These are phyloP conservation scores for Tridacna crocea DNA, from an alignment of 2,888 invertebrate genomes.

Conservation along the genomic window DNA sequence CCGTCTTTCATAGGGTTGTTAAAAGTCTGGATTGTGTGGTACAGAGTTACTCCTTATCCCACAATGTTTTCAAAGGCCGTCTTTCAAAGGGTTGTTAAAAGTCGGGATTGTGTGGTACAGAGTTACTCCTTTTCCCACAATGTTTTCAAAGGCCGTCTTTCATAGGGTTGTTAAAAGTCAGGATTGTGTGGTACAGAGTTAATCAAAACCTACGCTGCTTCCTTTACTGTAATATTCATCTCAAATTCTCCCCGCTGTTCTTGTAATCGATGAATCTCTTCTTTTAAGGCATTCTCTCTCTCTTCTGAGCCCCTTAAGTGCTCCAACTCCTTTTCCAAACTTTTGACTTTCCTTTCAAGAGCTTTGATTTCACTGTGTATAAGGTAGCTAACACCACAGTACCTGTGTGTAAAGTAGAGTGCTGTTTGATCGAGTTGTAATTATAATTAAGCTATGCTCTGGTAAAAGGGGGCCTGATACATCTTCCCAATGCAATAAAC, in stretches of 20 bases:
- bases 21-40: too few relatives aligned
- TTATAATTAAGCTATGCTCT: too few relatives aligned
- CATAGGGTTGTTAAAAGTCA: too few relatives aligned
- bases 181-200: too few relatives aligned
- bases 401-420: conserved; percentile 66
- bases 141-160: too few relatives aligned
- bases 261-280: conserved; percentile 64
- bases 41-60: too few relatives aligned
- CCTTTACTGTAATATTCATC: conserved; percentile 67
- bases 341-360: conserved; percentile 80
- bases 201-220: conserved; percentile 66
- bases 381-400: conserved; percentile 84
- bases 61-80: too few relatives aligned
- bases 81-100: too few relatives aligned
- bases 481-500: not conserved
- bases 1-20: too few relatives aligned
- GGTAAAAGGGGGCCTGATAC: not conserved
- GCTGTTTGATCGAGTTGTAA: too few relatives aligned
- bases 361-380: conserved; percentile 84
- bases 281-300: conserved; percentile 72
- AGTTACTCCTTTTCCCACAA: too few relatives aligned
- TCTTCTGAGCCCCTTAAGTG: conserved; percentile 72
- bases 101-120: too few relatives aligned
- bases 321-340: conserved; percentile 74
- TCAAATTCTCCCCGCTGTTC: conserved; percentile 67